Evolutionary conservation across 1,140 invertebrate genomes (phyloP).

Genomic region (Atta cephalotes): DNA sequence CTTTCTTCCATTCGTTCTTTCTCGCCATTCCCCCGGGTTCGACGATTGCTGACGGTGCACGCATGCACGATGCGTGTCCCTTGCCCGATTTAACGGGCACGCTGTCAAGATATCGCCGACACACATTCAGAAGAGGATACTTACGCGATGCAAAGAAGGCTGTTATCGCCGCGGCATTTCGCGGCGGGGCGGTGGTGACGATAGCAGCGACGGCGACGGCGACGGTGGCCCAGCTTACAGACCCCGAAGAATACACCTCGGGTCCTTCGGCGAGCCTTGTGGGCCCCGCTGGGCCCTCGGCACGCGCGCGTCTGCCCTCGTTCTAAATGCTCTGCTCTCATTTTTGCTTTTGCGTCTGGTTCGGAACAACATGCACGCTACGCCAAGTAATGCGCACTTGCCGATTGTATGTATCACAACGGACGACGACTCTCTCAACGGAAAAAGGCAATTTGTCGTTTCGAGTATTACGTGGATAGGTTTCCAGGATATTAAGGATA

Average conservation of each 20-base stretch:
- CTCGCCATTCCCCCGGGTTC: conserved; percentile 20
- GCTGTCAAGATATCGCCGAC: not conserved
- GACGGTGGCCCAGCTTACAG: conserved; percentile 5
- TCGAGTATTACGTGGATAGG: not conserved
- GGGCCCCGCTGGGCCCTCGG: not conserved
- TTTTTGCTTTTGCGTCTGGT: conserved; percentile 44
- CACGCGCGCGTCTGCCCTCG: conserved; percentile 15
- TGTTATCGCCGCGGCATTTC: conserved; percentile 26
- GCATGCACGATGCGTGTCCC: not conserved
- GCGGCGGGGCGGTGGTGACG: not conserved
- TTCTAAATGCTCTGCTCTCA: conserved; percentile 38
- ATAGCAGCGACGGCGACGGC: conserved; percentile 14
- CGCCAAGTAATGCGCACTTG: conserved; percentile 61
- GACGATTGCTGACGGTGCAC: conserved; percentile 30
- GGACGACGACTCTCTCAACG: conserved; percentile 53
- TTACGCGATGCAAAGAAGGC: conserved; percentile 64
- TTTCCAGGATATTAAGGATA: not conserved
- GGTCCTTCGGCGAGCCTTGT: not conserved
- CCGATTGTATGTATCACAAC: conserved; percentile 49
- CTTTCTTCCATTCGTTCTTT: conserved; percentile 59
- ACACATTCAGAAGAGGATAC: conserved; percentile 67
- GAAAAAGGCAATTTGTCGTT: conserved; percentile 18
- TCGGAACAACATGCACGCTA: conserved; percentile 71
- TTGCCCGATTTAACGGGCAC: conserved; percentile 35
- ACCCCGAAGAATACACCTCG: conserved; percentile 13